These are phyloP conservation scores for Rhincodon typus DNA, from an alignment of 2,797 vertebrate species.

Conservation along the genomic window DNA sequence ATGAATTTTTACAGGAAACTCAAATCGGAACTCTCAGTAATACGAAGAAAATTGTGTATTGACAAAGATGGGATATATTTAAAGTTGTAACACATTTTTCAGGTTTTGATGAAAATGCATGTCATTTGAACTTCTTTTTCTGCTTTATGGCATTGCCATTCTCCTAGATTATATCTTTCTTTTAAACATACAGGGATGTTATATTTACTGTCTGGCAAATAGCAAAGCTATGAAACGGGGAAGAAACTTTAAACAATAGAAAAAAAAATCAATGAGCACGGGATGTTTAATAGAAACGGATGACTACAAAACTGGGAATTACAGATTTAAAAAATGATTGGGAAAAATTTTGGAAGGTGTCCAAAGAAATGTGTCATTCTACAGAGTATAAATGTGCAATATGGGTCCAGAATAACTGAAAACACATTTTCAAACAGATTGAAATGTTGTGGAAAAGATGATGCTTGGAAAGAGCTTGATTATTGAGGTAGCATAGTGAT, in stretches of 20 bases:
- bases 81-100: not conserved
- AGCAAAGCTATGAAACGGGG: not conserved
- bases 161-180: not conserved
- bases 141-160: not conserved
- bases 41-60: not conserved
- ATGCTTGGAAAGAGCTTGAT: not conserved
- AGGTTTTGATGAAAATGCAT: not conserved
- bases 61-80: not conserved
- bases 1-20: not conserved
- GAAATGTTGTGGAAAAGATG: not conserved
- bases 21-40: not conserved
- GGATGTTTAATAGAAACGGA: not conserved
- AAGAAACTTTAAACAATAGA: not conserved
- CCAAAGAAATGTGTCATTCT: not conserved
- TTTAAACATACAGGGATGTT: not conserved
- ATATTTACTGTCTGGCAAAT: not conserved
- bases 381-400: not conserved
- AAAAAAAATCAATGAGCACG: not conserved
- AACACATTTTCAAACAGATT: not conserved
- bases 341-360: not conserved
- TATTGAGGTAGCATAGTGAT: not conserved
- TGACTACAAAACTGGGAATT: not conserved
- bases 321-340: not conserved
- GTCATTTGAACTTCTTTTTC: not conserved
- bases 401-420: conserved; percentile 6